Conservation (phyloP, 2,888 invertebrate species). For the Amorpha juglandis region DNA sequence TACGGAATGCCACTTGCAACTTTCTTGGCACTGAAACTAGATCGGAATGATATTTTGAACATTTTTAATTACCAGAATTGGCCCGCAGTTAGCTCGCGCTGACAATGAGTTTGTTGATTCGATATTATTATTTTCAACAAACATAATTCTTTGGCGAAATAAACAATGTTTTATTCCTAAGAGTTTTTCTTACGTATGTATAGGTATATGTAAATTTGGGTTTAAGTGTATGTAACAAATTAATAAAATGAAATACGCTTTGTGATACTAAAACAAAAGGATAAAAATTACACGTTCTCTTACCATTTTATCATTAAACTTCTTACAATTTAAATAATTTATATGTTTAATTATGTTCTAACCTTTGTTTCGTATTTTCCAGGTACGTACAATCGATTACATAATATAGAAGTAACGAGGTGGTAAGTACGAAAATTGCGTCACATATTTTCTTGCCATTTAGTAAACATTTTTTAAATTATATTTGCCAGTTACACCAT, state of each 20-base stretch:
- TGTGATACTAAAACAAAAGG: no score
- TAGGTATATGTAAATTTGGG: no score
- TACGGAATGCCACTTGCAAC: no score
- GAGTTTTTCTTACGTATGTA: neutral
- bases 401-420: neutral
- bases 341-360: neutral
- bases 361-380: neutral
- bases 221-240: no score
- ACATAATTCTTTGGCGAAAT: neutral
- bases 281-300: no score
- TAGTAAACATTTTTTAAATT: no score
- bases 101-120: conserved; percentile 30
- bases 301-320: no score
- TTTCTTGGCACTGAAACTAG: no score
- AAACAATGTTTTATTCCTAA: neutral
- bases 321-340: no score
- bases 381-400: conserved; percentile 15
- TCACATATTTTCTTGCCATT: neutral
- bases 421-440: neutral
- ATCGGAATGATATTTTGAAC: no score
- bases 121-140: conserved; percentile 11
- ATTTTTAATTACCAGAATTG: no score
- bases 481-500: conserved; percentile 10
- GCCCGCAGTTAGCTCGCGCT: conserved; percentile 37
- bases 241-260: no score